Conservation (phyloP, 2,888 invertebrate genomes). For the Poecilobothrus nobilitatus region DNA sequence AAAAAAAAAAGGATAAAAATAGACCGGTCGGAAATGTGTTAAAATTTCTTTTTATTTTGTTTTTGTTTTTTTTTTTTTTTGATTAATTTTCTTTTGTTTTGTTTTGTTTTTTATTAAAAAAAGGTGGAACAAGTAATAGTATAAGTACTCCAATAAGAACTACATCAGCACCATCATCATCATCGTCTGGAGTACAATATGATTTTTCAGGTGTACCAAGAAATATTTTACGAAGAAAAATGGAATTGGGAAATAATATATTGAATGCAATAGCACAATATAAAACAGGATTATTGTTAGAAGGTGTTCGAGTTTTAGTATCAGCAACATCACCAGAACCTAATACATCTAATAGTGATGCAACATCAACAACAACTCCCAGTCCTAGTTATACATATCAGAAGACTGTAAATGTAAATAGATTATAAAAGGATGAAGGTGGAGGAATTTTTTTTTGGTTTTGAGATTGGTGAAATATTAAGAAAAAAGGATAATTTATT, state of each 20-base stretch:
- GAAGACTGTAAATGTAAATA: not conserved
- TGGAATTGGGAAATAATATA: not conserved
- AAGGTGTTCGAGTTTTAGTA: not conserved
- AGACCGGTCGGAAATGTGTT: too few species aligned
- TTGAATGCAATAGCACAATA: not conserved
- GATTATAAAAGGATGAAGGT: not conserved
- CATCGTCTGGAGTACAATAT: not conserved
- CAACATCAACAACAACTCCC: not conserved
- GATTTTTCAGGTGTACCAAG: not conserved
- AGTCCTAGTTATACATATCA: not conserved
- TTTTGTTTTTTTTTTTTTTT: too few species aligned
- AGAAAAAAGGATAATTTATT: too few species aligned
- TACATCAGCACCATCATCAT: not conserved
- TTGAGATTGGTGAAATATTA: too few species aligned
- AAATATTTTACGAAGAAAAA: not conserved
- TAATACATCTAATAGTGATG: not conserved
- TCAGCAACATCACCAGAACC: not conserved
- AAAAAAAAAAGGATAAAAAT: too few species aligned
- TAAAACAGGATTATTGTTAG: not conserved
- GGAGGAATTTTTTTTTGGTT: too few species aligned
- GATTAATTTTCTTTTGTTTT: too few species aligned
- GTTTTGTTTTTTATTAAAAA: not conserved
- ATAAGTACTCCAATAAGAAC: not conserved
- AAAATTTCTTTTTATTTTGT: too few species aligned
- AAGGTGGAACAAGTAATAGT: not conserved